A percentile compares a stretch with the other conserved stretches of the same genome.
Conservation (phyloP, 2,888 invertebrate species). For the Perithous albicinctus region DNA sequence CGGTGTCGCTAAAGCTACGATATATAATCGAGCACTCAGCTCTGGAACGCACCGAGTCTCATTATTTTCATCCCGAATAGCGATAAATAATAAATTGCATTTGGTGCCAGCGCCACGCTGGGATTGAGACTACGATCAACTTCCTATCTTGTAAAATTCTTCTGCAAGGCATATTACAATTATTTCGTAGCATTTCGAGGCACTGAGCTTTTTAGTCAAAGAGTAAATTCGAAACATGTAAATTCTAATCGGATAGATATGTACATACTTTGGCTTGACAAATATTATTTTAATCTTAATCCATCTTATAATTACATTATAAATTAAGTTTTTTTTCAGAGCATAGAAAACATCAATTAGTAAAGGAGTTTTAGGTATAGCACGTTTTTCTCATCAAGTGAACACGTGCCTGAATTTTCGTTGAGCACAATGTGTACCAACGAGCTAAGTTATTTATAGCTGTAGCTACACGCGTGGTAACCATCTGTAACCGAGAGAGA, state of each 20-base stretch:
- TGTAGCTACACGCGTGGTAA: neutral
- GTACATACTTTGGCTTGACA: too few species aligned
- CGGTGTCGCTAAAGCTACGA: slow-evolving; percentile 3
- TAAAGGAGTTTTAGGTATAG: neutral
- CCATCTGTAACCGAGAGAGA: slow-evolving; percentile 18
- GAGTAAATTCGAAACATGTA: too few species aligned
- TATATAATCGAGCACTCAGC: neutral
- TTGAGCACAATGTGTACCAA: neutral
- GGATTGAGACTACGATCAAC: too few species aligned
- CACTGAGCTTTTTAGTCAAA: neutral
- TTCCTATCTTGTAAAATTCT: neutral
- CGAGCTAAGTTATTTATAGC: slow-evolving; percentile 24
- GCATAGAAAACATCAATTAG: neutral
- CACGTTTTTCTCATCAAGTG: neutral
- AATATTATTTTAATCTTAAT: slow-evolving; percentile 23
- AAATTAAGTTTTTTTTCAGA: neutral
- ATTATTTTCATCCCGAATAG: slow-evolving; percentile 23
- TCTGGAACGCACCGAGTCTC: slow-evolving; percentile 2
- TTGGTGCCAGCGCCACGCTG: neutral
- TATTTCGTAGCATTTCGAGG: slow-evolving; percentile 5
- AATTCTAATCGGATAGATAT: too few species aligned
- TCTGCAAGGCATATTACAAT: neutral
- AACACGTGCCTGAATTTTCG: neutral
- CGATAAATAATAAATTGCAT: slow-evolving; percentile 10
- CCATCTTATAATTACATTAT: neutral